phyloP scores from a whole-genome alignment of 2,113 vertebrate species.

The Channa argus region DNA sequence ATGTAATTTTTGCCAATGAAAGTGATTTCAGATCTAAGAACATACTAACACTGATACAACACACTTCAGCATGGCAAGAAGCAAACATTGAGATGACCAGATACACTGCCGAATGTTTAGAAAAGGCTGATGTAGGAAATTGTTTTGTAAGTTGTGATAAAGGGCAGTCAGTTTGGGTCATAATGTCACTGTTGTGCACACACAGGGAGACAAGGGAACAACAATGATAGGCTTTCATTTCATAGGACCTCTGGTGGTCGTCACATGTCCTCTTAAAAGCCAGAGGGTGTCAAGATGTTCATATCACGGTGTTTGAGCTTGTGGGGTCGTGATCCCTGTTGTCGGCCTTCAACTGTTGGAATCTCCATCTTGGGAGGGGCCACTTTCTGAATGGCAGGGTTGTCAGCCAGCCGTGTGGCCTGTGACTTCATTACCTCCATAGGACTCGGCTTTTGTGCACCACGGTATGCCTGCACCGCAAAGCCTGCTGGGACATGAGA shows the following conservation, averaged over 20 bases:
- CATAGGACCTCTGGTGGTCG: constrained; percentile 6
- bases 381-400: constrained; percentile 76
- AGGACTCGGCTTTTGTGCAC: constrained; percentile 91
- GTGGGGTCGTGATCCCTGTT: constrained; percentile 84
- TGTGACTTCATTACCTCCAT: constrained; percentile 94
- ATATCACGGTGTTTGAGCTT: constrained; percentile 90
- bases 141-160: too few species aligned
- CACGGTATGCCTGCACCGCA: constrained; percentile 90
- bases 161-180: too few species aligned
- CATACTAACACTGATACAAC: too few species aligned
- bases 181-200: too few species aligned
- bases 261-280: constrained; percentile 80
- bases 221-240: neutral
- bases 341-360: constrained; percentile 84
- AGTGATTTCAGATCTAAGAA: neutral
- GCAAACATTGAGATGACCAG: too few species aligned
- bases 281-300: constrained; percentile 92
- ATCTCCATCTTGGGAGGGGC: constrained; percentile 93
- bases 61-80: too few species aligned
- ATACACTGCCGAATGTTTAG: too few species aligned
- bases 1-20: neutral
- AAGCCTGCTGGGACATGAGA: constrained; percentile 84
- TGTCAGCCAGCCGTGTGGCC: constrained; percentile 84
- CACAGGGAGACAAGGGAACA: neutral
- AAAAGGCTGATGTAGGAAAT: too few species aligned